Conservation (phyloP, 2,888 invertebrate genomes). For the Scaptodrosophila latifasciaeformis region DNA sequence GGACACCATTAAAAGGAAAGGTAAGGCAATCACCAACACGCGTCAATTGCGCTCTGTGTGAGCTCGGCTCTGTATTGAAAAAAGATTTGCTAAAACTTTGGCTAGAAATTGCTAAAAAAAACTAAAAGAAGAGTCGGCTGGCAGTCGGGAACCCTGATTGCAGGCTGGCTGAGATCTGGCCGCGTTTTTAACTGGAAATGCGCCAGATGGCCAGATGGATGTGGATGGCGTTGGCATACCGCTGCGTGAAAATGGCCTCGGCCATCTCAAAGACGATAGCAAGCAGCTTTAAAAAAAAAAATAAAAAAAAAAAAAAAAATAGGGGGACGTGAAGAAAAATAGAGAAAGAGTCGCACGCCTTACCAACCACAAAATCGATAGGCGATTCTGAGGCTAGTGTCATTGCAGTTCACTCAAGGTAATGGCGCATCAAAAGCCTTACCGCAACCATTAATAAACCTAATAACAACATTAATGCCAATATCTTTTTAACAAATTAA, state of each 20-base stretch:
- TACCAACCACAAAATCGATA: conserved; percentile 29
- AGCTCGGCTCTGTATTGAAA: too few relatives aligned
- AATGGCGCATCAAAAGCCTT: conserved; percentile 36
- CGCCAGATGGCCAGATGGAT: conserved; percentile 28
- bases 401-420: background rate
- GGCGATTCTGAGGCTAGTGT: background rate
- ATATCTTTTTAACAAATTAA: conserved; percentile 46
- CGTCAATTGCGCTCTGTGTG: conserved; percentile 66
- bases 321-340: too few relatives aligned
- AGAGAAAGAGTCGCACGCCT: too few relatives aligned
- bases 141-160: conserved; percentile 31
- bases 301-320: too few relatives aligned
- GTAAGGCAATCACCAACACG: conserved; percentile 63
- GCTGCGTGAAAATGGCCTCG: conserved; percentile 44
- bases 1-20: conserved; percentile 68
- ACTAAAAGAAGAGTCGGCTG: background rate
- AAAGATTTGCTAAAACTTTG: too few relatives aligned
- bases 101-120: conserved; percentile 15
- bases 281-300: too few relatives aligned
- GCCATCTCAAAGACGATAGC: background rate
- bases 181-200: conserved; percentile 50
- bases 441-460: conserved; percentile 56
- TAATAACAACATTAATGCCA: conserved; percentile 60
- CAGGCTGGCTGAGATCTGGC: conserved; percentile 31
- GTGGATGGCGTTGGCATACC: conserved; percentile 19